Conservation (phyloP, 2,113 vertebrate species). For the Dicaeum eximium region DNA sequence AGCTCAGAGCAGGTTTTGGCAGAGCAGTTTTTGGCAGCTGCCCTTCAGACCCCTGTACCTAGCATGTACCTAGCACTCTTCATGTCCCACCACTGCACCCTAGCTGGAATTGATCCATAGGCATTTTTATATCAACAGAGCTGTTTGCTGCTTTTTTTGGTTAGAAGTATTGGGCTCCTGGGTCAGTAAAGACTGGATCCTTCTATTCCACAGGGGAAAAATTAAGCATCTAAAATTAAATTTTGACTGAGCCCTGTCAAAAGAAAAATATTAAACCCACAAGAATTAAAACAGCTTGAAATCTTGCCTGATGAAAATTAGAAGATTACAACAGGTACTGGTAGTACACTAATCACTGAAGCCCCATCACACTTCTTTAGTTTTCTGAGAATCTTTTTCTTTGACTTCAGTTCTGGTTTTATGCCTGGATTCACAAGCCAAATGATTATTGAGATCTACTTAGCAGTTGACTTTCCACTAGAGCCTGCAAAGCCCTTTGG, state of each 20-base stretch:
- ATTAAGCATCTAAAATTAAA: background rate
- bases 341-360: background rate
- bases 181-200: background rate
- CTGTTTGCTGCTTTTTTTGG: background rate
- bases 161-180: background rate
- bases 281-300: background rate
- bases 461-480: background rate
- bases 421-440: background rate
- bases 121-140: background rate
- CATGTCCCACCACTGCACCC: background rate
- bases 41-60: background rate
- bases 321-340: background rate
- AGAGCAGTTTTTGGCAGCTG: background rate
- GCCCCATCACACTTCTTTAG: background rate
- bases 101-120: background rate
- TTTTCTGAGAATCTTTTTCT: background rate
- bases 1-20: background rate
- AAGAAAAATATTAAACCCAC: background rate
- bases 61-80: background rate
- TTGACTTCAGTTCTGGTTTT: background rate
- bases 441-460: background rate
- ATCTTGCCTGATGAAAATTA: background rate
- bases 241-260: background rate
- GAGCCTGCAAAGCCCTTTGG: background rate
- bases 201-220: background rate